Evolutionary conservation across 2,888 invertebrate species (phyloP).

Genomic region (Hemithea aestivaria): DNA sequence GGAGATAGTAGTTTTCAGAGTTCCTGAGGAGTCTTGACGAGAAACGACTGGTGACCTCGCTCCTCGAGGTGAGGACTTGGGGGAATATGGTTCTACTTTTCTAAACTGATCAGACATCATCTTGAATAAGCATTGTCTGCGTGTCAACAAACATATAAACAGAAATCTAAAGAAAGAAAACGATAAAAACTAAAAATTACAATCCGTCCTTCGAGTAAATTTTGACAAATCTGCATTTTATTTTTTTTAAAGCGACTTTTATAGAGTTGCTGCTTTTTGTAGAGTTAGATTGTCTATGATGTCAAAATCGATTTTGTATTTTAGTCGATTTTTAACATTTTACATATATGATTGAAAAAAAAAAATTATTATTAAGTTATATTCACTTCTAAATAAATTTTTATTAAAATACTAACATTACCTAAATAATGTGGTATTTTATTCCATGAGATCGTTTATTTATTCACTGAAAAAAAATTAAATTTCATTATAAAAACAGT

Average conservation of each 20-base stretch:
- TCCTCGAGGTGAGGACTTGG: slow-evolving; percentile 95
- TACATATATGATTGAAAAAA: too few species aligned
- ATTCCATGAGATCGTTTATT: neutral
- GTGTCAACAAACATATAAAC: slow-evolving; percentile 53
- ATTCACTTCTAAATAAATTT: too few species aligned
- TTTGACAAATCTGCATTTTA: slow-evolving; percentile 51
- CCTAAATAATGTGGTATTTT: too few species aligned
- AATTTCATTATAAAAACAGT: too few species aligned
- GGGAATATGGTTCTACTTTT: slow-evolving; percentile 96
- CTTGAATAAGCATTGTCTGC: slow-evolving; percentile 81
- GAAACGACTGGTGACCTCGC: slow-evolving; percentile 97
- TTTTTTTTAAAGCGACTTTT: slow-evolving; percentile 5
- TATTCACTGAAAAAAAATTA: too few species aligned
- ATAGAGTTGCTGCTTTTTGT: neutral
- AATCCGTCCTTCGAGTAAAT: slow-evolving; percentile 37
- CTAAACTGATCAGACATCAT: slow-evolving; percentile 96
- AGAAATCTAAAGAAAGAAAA: slow-evolving; percentile 61
- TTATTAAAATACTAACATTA: too few species aligned
- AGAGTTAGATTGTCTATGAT: too few species aligned
- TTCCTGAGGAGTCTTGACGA: slow-evolving; percentile 97
- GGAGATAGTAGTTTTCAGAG: slow-evolving; percentile 97
- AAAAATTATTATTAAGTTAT: too few species aligned
- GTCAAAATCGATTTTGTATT: too few species aligned
- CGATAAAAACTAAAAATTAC: slow-evolving; percentile 58
- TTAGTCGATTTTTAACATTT: too few species aligned